These are phyloP conservation scores for Patiria miniata DNA, from an alignment of 35 echinoderm and acorn worm species.

Conservation along the genomic window DNA sequence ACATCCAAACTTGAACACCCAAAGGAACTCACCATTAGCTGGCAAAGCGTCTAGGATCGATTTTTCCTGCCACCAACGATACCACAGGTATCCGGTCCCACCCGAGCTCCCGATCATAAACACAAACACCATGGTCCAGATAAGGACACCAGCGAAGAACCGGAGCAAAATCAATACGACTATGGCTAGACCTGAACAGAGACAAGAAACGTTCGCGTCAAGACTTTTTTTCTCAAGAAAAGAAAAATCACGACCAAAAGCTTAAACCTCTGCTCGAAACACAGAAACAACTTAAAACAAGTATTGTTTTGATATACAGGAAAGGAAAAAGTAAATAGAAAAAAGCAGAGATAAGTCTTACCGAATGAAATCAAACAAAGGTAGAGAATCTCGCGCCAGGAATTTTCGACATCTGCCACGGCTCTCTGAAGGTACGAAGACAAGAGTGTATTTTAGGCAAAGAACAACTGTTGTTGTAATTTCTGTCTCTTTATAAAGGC, in stretches of 20 bases:
- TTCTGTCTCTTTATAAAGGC: too few relatives aligned
- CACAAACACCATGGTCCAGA: slow-evolving; percentile 71
- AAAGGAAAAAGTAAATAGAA: too few relatives aligned
- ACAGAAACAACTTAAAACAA: too few relatives aligned
- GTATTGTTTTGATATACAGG: too few relatives aligned
- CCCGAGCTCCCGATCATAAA: slow-evolving; percentile 79
- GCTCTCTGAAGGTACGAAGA: slow-evolving; percentile 38
- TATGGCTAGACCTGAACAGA: slow-evolving; percentile 75
- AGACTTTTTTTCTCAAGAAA: too few relatives aligned
- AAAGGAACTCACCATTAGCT: slow-evolving; percentile 42
- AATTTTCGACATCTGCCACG: slow-evolving; percentile 67
- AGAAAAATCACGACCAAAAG: too few relatives aligned
- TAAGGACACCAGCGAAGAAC: slow-evolving; percentile 79
- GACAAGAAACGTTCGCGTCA: too few relatives aligned
- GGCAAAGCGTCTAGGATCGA: slow-evolving; percentile 34
- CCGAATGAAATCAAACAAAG: slow-evolving; percentile 87
- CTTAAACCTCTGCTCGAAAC: too few relatives aligned
- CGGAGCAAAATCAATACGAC: slow-evolving; percentile 58
- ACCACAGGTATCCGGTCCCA: slow-evolving; percentile 83
- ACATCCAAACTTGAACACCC: too few relatives aligned
- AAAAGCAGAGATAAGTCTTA: neutral
- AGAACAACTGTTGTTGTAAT: too few relatives aligned
- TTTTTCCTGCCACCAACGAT: slow-evolving; percentile 62
- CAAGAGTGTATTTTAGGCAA: neutral
- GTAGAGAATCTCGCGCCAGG: slow-evolving; percentile 87